Evolutionary conservation across 2,797 vertebrate species (phyloP), one percentile per base, ranked within the genome.

Genomic region (Hafferia zeledoni): DNA sequence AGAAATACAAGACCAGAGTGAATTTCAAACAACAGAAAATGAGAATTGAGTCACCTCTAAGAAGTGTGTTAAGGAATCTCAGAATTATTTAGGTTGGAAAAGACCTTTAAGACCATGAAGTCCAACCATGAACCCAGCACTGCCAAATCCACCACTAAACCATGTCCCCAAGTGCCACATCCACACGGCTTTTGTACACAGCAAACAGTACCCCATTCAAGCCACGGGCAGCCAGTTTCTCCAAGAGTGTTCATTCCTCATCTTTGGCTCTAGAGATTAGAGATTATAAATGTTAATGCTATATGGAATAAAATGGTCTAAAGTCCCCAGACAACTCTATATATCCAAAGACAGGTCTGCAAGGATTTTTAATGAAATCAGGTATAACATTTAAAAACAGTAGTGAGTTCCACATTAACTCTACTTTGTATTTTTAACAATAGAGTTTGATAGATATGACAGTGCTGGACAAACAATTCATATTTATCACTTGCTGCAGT

Each of bases 261-360:
- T 95, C 93, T 5, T 17, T 95, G 92, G 77, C 94, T 94, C 87
- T n/a, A 92, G 68, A 92, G 80, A 96, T 95, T 94, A 96, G 63
- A 74, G 33, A 43, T 43, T 43, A 43, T 43, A 17, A 43, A 43
- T 95, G 84, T 94, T 97, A 97, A 97, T 95, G 89, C 86, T 94
- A 53, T 55, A 55, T 44, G 47, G 87, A 94, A 94, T 89, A 86
- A 93, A 96, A 93, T 74, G 37, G 47, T 85, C 95, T 96, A 90
- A 93, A 93, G 82, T 77, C 70, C 61, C 53, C 37, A 95, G 94
- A 85, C 72, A 80, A 91, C 83, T 96, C 88, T 65, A 49, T 60
- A 55, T 35, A 84, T 49, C 35, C 50, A 69, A 79, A 78, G 63
- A 90, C 57, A 93, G 43, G 47, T 41, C 47, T 85, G 76, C 59